Conservation (phyloP, 2,797 vertebrate species). For the Sardinella longiceps region DNA sequence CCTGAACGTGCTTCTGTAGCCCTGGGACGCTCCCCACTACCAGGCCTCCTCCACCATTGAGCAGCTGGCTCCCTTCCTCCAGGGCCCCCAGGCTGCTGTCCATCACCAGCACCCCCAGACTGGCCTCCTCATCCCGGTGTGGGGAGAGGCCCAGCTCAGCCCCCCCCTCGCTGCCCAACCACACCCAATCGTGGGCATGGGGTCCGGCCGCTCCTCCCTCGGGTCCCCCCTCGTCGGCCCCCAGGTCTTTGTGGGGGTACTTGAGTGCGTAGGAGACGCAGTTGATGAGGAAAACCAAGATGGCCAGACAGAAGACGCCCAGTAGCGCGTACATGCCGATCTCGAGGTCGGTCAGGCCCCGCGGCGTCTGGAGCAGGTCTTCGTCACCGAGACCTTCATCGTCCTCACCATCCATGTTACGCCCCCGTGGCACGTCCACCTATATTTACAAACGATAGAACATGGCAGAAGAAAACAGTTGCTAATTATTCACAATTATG, state of each 20-base stretch:
- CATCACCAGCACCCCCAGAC: slow-evolving; percentile 65
- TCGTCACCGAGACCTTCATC: slow-evolving; percentile 58
- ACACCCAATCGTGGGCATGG: slow-evolving; percentile 97
- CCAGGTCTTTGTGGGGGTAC: slow-evolving; percentile 91
- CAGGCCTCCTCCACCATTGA: slow-evolving; percentile 66
- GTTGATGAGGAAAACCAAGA: slow-evolving; percentile 96
- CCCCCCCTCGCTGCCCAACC: slow-evolving; percentile 90
- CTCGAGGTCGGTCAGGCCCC: slow-evolving; percentile 91
- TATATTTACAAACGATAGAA: neutral
- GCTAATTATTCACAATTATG: neutral
- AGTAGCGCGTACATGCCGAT: slow-evolving; percentile 97
- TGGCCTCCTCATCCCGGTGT: slow-evolving; percentile 85
- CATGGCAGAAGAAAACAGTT: neutral
- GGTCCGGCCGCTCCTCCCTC: slow-evolving; percentile 83
- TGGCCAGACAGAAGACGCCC: slow-evolving; percentile 95
- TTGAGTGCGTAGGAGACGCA: slow-evolving; percentile 92
- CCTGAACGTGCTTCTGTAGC: slow-evolving; percentile 75
- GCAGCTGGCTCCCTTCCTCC: slow-evolving; percentile 82
- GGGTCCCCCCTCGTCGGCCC: slow-evolving; percentile 79
- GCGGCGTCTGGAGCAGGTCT: slow-evolving; percentile 77
- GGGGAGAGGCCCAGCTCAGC: slow-evolving; percentile 81
- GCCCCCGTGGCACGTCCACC: slow-evolving; percentile 79
- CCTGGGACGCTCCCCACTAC: neutral
- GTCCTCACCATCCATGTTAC: slow-evolving; percentile 76
- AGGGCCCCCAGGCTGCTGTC: slow-evolving; percentile 78